A percentile compares a stretch with the other conserved stretches of the same genome.
phyloP scores from a whole-genome alignment of 2,888 invertebrate genomes.

The Cylloceria caligata region DNA sequence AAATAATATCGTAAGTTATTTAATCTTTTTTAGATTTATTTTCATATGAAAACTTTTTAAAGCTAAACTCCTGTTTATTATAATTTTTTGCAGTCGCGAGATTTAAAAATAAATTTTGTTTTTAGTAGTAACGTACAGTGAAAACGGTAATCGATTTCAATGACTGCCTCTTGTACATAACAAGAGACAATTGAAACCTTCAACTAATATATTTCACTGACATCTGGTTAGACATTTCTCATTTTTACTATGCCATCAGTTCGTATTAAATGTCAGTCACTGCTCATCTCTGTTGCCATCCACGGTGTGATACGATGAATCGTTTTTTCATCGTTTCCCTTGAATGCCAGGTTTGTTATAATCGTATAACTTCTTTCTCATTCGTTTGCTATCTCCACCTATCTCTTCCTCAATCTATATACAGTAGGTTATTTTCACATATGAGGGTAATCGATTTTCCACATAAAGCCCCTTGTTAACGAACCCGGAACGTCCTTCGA shows the following conservation, averaged over 20 bases:
- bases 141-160: background rate
- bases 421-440: slow-evolving; percentile 23
- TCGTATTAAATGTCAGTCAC: background rate
- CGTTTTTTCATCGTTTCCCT: background rate
- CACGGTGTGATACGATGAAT: background rate
- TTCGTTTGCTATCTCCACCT: background rate
- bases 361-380: background rate
- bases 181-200: background rate
- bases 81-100: too few relatives aligned
- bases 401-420: slow-evolving; percentile 7
- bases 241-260: background rate
- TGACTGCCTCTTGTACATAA: background rate
- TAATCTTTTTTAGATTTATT: too few relatives aligned
- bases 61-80: too few relatives aligned
- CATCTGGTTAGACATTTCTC: background rate
- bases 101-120: too few relatives aligned
- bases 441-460: slow-evolving; percentile 51
- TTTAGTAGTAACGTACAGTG: background rate
- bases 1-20: too few relatives aligned
- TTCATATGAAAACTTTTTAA: too few relatives aligned
- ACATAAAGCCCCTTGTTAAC: slow-evolving; percentile 49
- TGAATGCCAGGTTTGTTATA: background rate
- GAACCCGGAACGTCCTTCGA: slow-evolving; percentile 42
- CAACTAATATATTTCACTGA: background rate
- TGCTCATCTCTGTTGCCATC: background rate